These are phyloP conservation scores for Limulus polyphemus DNA, from an alignment of 2,888 invertebrate species.

Conservation along the genomic window DNA sequence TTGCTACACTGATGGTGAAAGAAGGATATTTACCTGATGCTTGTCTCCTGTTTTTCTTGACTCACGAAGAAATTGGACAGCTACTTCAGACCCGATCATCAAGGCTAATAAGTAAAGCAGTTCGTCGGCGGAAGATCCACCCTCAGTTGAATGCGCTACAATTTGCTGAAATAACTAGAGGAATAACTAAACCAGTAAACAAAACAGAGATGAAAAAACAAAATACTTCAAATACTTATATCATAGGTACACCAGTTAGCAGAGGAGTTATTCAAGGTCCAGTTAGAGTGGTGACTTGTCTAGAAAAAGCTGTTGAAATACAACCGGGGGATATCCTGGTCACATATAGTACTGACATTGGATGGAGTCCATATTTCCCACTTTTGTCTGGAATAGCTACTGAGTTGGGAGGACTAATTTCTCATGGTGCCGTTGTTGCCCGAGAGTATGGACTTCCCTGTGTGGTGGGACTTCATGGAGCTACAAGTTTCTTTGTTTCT, in stretches of 20 bases:
- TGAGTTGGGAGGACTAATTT: conserved; percentile 66
- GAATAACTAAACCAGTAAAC: conserved; percentile 37
- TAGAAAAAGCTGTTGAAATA: conserved; percentile 49
- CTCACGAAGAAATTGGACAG: conserved; percentile 50
- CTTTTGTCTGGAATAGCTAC: conserved; percentile 63
- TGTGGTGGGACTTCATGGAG: too few relatives aligned
- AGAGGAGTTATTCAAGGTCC: conserved; percentile 52
- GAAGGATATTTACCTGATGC: conserved; percentile 52
- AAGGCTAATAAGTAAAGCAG: conserved; percentile 44
- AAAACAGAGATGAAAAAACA: background rate
- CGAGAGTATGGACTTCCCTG: too few relatives aligned
- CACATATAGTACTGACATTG: conserved; percentile 63
- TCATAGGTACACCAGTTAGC: conserved; percentile 54
- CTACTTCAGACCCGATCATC: conserved; percentile 46
- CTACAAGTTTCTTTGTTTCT: too few relatives aligned
- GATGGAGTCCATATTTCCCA: conserved; percentile 74
- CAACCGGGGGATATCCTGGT: conserved; percentile 57
- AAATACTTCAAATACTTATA: background rate
- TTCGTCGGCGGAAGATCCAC: conserved; percentile 49
- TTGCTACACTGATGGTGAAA: conserved; percentile 31
- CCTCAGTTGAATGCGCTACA: conserved; percentile 47
- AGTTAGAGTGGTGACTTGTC: conserved; percentile 55
- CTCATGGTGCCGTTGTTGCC: conserved; percentile 48
- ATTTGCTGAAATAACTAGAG: conserved; percentile 49
- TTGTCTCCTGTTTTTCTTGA: conserved; percentile 54